Evolutionary conservation across 2,888 invertebrate genomes (phyloP).

Genomic region (Capitulum mitella): DNA sequence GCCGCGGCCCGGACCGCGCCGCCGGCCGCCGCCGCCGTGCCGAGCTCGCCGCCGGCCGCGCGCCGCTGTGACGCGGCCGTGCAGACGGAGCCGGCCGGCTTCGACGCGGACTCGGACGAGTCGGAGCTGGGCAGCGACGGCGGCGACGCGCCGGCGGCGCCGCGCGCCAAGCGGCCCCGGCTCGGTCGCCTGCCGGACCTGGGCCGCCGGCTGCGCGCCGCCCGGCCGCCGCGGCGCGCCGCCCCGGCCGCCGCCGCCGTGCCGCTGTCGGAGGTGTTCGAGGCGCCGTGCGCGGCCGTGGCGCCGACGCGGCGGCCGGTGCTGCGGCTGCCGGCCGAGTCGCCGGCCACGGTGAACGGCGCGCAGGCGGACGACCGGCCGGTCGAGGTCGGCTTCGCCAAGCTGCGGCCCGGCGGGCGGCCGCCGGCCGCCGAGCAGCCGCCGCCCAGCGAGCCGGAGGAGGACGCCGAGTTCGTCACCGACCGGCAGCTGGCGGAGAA

Average conservation of each 20-base stretch:
- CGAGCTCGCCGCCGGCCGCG: slow-evolving; percentile 32
- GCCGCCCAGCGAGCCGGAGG: no score
- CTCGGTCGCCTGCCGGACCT: background rate
- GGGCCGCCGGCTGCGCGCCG: background rate
- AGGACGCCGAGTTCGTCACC: background rate
- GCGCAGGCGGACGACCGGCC: no score
- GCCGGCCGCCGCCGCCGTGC: slow-evolving; percentile 30
- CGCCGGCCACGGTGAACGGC: background rate
- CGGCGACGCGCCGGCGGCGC: background rate
- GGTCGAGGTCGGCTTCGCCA: background rate
- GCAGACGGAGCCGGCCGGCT: background rate
- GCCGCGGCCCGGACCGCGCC: background rate
- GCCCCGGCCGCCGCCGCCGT: background rate
- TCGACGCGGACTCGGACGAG: background rate
- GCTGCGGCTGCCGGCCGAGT: background rate
- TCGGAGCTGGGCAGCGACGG: background rate
- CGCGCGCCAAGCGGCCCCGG: background rate
- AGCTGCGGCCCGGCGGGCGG: background rate
- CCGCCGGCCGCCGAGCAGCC: background rate
- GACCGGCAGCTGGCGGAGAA: background rate
- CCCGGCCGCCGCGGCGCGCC: background rate
- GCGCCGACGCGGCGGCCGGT: background rate
- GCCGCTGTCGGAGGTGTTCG: background rate
- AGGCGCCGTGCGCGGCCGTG: background rate
- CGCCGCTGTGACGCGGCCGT: background rate